These are phyloP conservation scores for Malaclemys terrapin DNA, from an alignment of 2,113 vertebrate genomes.

Conservation along the genomic window DNA sequence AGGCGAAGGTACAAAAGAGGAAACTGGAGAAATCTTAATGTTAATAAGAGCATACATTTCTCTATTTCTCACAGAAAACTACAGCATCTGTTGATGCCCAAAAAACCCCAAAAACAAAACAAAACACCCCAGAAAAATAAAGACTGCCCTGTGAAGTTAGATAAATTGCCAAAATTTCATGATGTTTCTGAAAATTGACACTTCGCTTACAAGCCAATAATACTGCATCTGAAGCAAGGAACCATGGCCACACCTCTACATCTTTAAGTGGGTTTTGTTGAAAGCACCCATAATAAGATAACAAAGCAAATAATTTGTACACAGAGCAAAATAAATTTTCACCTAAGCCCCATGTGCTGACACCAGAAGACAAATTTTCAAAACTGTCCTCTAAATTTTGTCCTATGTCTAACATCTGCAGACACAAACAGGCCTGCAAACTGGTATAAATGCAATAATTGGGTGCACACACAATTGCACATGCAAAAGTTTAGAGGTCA, in stretches of 20 bases:
- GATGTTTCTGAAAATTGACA: not conserved
- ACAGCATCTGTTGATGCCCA: not conserved
- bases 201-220: not conserved
- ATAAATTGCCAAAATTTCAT: not conserved
- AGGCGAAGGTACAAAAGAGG: not conserved
- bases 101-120: not conserved
- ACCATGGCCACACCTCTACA: not conserved
- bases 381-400: not conserved
- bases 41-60: not conserved
- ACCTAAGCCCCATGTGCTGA: not conserved
- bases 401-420: not conserved
- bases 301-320: not conserved
- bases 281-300: not conserved
- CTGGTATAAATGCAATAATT: not conserved
- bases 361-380: not conserved
- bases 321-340: not conserved
- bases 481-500: not conserved
- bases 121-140: not conserved
- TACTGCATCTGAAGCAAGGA: not conserved
- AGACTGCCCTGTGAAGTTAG: not conserved
- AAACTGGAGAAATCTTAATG: not conserved
- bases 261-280: not conserved
- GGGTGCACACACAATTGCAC: rapidly evolving
- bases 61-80: not conserved
- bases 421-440: not conserved